These are phyloP conservation scores for Caenorhabditis angaria DNA, from an alignment of 2,888 invertebrate species.

Conservation along the genomic window DNA sequence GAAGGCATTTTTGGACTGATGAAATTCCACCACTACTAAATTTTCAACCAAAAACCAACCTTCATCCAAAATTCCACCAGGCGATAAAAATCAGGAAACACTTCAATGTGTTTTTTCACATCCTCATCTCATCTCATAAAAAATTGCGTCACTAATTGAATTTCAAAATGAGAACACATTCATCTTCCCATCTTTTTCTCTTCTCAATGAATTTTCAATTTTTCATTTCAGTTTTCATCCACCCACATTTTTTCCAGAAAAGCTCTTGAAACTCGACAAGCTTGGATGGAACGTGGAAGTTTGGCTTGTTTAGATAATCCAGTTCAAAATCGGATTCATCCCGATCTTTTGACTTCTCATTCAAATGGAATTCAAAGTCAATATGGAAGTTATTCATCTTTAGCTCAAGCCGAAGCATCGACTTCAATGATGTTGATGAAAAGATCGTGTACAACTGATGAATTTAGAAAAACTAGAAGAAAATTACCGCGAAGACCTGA, in stretches of 20 bases:
- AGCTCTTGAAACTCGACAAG: constrained; percentile 45
- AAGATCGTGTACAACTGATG: constrained; percentile 52
- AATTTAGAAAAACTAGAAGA: constrained; percentile 44
- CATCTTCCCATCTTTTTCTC: constrained; percentile 10
- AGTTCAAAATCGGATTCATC: constrained; percentile 28
- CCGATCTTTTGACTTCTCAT: constrained; percentile 37
- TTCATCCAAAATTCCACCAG: too few relatives aligned
- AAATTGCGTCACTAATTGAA: constrained; percentile 7
- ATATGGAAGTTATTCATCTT: constrained; percentile 21
- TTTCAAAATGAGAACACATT: constrained; percentile 8
- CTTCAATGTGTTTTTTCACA: too few relatives aligned
- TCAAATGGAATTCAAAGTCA: constrained; percentile 41
- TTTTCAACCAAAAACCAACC: too few relatives aligned
- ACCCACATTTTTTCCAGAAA: constrained; percentile 20
- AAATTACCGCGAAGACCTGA: constrained; percentile 51
- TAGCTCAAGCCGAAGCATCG: background rate
- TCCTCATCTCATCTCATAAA: background rate
- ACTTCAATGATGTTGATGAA: constrained; percentile 44
- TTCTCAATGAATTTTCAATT: background rate
- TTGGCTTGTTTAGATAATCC: constrained; percentile 26
- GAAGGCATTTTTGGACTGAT: too few relatives aligned
- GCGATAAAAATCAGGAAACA: too few relatives aligned
- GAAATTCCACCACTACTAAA: too few relatives aligned
- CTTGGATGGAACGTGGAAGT: constrained; percentile 54
- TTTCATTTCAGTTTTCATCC: background rate